Evolutionary conservation across 2,888 invertebrate genomes (phyloP), one percentile per base, ranked within the genome.

Genomic region (Hypena proboscidalis): DNA sequence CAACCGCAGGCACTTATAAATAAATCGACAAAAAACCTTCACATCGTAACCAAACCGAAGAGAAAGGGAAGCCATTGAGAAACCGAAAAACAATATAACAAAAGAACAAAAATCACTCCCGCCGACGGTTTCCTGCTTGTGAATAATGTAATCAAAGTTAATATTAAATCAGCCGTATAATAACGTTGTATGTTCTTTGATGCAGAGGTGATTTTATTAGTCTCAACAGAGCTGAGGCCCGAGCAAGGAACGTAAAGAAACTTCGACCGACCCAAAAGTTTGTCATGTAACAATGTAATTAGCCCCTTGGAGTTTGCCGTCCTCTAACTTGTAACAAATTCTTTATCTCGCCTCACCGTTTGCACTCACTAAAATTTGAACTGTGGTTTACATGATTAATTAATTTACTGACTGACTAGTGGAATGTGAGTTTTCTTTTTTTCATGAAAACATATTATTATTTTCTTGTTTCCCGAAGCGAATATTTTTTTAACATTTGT

Each of bases 201-300:
- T 77, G 79, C 80, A 76, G 76, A 81, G 76, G 74, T 77, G 77
- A 80, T 79, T 80, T 80, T 81, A 83, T 83, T 78, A 76, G 77
- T 77, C 77, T 80, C 77, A 69, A 71, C 72, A 74, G 78, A 77
- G 75, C 73, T 70, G 69, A 68, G 72, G 74, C 66, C 57, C 59
- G 64, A 75, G 77, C 69, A 81, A 80, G 79, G 81, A 85, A 80
- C 81, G 80, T 75, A 79, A 85, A 84, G 82, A 84, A 88, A 86
- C 80, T 85, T 82, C 58, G 61, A 67, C 70, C 78, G 80, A 83
- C 85, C 84, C 86, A 79, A 87, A 87, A 87, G 78, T 88, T 85
- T 81, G 83, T 83, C 83, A 83, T 83, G 84, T 85, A 80, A 86
- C 89, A 85, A 85, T 81, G 87, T 88, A 87, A 89, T 87, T 88